A percentile compares a stretch with the other conserved stretches of the same genome.
Conservation (phyloP, 2,113 vertebrate genomes). For the Periophthalmodon schlosseri region DNA sequence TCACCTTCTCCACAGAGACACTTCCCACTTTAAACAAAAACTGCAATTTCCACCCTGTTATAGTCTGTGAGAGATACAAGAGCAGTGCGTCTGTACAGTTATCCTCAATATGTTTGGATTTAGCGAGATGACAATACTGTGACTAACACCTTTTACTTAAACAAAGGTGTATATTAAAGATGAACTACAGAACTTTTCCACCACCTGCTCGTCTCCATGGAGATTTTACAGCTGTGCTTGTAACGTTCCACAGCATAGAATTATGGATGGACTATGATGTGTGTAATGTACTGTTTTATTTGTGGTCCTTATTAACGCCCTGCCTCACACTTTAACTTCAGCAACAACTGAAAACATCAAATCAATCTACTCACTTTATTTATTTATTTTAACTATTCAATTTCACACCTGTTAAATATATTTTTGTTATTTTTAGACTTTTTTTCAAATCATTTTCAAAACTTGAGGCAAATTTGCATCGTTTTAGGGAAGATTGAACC, state of each 20-base stretch:
- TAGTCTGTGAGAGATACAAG: neutral
- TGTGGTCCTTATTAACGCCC: neutral
- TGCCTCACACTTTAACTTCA: too few relatives aligned
- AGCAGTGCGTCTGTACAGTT: neutral
- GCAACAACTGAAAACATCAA: too few relatives aligned
- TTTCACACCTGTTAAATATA: too few relatives aligned
- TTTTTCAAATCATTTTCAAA: too few relatives aligned
- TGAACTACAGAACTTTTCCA: neutral
- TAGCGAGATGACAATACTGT: neutral
- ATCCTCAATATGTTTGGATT: neutral
- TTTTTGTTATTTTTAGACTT: too few relatives aligned
- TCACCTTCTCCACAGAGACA: conserved; percentile 6
- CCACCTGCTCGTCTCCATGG: neutral
- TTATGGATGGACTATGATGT: neutral
- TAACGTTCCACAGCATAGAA: neutral
- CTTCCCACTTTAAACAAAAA: conserved; percentile 8
- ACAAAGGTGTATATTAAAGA: neutral
- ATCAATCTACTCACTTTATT: too few relatives aligned
- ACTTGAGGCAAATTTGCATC: too few relatives aligned
- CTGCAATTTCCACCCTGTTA: neutral
- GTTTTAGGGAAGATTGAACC: too few relatives aligned
- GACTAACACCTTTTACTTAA: too few relatives aligned
- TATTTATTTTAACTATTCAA: too few relatives aligned
- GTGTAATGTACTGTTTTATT: neutral
- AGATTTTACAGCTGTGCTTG: neutral